Percentiles rank a stretch among this genome's conserved stretches.
Conservation (phyloP, 2,113 vertebrate genomes). For the Tragelaphus buxtoni region DNA sequence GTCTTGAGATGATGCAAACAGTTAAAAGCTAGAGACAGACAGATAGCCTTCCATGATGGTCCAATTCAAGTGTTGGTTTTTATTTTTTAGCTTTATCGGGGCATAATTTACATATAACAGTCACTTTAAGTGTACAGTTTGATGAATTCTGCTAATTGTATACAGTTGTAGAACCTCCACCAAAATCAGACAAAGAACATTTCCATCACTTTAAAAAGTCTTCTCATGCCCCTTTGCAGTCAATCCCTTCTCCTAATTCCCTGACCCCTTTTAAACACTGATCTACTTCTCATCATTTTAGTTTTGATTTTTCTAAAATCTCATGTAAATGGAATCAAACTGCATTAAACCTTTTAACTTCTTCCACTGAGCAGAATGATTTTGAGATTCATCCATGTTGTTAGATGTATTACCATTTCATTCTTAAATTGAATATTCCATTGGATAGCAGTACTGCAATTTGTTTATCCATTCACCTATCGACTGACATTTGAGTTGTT, state of each 20-base stretch:
- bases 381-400: background rate
- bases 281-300: background rate
- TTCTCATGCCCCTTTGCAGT: background rate
- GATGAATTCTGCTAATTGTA: background rate
- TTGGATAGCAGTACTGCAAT: background rate
- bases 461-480: background rate
- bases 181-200: background rate
- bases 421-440: background rate
- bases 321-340: background rate
- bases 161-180: background rate
- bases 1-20: background rate
- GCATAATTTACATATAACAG: background rate
- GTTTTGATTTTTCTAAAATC: background rate
- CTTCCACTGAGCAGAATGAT: background rate
- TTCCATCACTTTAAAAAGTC: background rate
- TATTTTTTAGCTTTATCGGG: conserved; percentile 23
- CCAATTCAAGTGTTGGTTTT: background rate
- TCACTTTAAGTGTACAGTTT: background rate
- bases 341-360: background rate
- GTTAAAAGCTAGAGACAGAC: background rate
- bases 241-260: background rate
- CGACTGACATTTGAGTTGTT: background rate
- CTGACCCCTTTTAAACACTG: background rate
- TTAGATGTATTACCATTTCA: background rate
- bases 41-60: background rate